Evolutionary conservation across 2,888 invertebrate species (phyloP).

Genomic region (Beris chalybata): DNA sequence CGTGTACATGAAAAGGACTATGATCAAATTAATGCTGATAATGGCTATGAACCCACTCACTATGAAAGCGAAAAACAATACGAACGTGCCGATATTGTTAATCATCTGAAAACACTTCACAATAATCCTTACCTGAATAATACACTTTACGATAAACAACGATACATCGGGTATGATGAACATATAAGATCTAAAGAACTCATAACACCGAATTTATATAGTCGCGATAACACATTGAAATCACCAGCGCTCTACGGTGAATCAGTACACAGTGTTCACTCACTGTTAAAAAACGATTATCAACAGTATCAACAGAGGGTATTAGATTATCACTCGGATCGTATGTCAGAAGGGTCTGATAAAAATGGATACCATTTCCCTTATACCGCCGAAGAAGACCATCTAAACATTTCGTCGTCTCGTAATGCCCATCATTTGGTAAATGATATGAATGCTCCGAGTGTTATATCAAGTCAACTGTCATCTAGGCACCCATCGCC

Average conservation of each 20-base stretch:
- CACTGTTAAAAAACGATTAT: conserved; percentile 54
- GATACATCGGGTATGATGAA: conserved; percentile 49
- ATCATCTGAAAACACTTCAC: conserved; percentile 54
- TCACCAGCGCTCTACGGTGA: conserved; percentile 50
- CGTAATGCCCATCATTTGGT: conserved; percentile 45
- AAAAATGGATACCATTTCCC: conserved; percentile 83
- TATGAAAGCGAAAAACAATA: conserved; percentile 55
- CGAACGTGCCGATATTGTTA: conserved; percentile 51
- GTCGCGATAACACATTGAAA: conserved; percentile 47
- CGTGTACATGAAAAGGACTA: conserved; percentile 27
- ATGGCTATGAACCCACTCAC: neutral
- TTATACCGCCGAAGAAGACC: conserved; percentile 81
- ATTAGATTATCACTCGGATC: conserved; percentile 58
- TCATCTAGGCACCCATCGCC: conserved; percentile 53
- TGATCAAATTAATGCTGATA: conserved; percentile 38
- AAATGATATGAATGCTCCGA: conserved; percentile 62
- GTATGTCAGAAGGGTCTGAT: conserved; percentile 71
- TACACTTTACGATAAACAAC: conserved; percentile 52
- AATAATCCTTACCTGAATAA: conserved; percentile 42
- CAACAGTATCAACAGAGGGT: conserved; percentile 55
- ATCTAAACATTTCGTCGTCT: conserved; percentile 55
- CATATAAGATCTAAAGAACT: conserved; percentile 53
- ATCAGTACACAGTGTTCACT: conserved; percentile 55
- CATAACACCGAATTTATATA: conserved; percentile 54
- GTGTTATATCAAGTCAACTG: conserved; percentile 47